Percentiles rank a stretch among this genome's conserved stretches.
Conservation (phyloP, 2,888 invertebrate genomes). For the Apotomis betuletana region DNA sequence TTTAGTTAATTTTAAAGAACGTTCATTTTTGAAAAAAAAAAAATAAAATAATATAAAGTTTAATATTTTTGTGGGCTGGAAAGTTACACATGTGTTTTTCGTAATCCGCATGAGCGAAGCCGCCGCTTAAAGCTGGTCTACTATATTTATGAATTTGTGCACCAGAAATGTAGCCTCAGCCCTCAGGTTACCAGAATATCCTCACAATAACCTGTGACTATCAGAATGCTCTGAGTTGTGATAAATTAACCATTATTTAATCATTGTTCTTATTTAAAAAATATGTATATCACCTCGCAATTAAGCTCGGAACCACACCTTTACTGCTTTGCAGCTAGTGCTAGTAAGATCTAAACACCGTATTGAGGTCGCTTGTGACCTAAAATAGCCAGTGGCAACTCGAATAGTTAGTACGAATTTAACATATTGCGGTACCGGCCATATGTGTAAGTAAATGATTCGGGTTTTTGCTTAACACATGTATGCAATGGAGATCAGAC, state of each 20-base stretch:
- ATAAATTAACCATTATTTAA: not conserved
- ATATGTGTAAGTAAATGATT: slow-evolving; percentile 29
- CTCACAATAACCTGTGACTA: no score
- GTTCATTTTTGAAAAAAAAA: no score
- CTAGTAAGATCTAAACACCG: slow-evolving; percentile 21
- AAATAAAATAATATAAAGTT: no score
- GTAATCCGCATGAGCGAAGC: no score
- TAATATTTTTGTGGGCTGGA: no score
- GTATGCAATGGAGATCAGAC: slow-evolving; percentile 1
- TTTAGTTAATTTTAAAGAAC: no score
- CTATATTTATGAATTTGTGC: no score
- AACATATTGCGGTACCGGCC: slow-evolving; percentile 33
- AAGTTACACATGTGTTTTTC: no score
- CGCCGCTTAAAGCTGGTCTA: no score
- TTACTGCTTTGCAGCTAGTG: slow-evolving; percentile 11
- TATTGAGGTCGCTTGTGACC: slow-evolving; percentile 32
- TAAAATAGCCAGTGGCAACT: slow-evolving; percentile 34
- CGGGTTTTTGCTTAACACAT: slow-evolving; percentile 18
- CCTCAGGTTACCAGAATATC: no score
- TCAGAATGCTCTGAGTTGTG: no score
- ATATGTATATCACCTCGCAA: not conserved
- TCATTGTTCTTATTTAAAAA: not conserved
- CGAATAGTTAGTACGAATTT: slow-evolving; percentile 27
- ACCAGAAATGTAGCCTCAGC: no score
- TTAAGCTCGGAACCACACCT: not conserved